Evolutionary conservation across 2,797 vertebrate species (phyloP).

Genomic region (Dicrostonyx torquatus): DNA sequence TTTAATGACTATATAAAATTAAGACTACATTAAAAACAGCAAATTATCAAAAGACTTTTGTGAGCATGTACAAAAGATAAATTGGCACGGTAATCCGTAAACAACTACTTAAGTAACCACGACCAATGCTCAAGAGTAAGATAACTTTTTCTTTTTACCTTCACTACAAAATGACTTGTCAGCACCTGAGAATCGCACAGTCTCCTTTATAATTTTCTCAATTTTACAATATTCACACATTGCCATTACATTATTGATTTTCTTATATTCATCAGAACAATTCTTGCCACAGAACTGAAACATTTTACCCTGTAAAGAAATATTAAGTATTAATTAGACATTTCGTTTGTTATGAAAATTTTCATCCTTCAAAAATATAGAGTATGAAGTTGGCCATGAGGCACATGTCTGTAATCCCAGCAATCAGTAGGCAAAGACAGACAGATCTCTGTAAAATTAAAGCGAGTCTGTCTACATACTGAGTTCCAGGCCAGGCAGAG

Average conservation of each 20-base stretch:
- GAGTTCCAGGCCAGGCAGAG: neutral
- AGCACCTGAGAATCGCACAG: constrained; percentile 91
- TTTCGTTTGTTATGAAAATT: constrained; percentile 48
- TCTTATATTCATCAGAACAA: constrained; percentile 95
- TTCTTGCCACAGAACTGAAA: constrained; percentile 92
- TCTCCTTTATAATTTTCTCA: constrained; percentile 93
- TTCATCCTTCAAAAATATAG: constrained; percentile 51
- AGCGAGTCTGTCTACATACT: neutral
- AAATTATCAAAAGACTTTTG: neutral
- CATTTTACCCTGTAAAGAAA: constrained; percentile 91
- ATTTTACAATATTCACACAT: constrained; percentile 96
- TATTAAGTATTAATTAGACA: constrained; percentile 69
- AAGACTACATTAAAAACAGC: constrained; percentile 8
- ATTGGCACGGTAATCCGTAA: constrained; percentile 4
- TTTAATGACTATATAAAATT: constrained; percentile 27
- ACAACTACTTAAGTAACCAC: constrained; percentile 45
- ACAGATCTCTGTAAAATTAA: neutral
- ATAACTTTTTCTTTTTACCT: constrained; percentile 86
- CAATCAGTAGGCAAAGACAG: neutral
- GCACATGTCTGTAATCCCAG: neutral
- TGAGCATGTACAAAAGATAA: neutral
- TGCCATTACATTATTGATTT: constrained; percentile 89
- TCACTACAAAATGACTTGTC: constrained; percentile 97
- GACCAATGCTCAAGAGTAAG: constrained; percentile 46
- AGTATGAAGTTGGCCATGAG: neutral